phyloP scores from a whole-genome alignment of 2,797 vertebrate species.

The Selene dorsalis region DNA sequence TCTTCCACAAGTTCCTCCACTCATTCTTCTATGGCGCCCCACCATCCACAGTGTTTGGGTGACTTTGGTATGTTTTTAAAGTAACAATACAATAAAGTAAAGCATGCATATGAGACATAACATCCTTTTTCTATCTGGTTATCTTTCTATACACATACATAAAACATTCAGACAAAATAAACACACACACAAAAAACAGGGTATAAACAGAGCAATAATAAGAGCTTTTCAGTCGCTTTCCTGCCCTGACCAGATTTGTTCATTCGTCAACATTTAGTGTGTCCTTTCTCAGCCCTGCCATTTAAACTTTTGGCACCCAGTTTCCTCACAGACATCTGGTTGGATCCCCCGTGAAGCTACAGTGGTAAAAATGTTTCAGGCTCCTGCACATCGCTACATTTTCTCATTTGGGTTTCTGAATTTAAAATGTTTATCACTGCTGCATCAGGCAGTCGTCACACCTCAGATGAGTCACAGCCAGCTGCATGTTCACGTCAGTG shows the following conservation, averaged over 20 bases:
- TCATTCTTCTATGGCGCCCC: slow-evolving; percentile 11
- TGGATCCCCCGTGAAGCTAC: slow-evolving; percentile 26
- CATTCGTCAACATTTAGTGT: slow-evolving; percentile 25
- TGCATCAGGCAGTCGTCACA: slow-evolving; percentile 1
- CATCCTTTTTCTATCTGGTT: slow-evolving; percentile 38
- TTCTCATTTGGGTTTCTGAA: slow-evolving; percentile 22
- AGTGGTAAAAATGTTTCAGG: slow-evolving; percentile 31
- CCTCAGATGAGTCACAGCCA: slow-evolving; percentile 23
- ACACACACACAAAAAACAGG: background rate
- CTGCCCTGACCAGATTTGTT: slow-evolving; percentile 18
- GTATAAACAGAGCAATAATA: slow-evolving; percentile 27
- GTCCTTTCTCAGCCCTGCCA: background rate
- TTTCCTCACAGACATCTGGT: slow-evolving; percentile 26
- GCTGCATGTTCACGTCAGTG: slow-evolving; percentile 10
- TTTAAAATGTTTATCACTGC: slow-evolving; percentile 41
- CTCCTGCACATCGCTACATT: background rate
- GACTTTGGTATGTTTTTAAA: slow-evolving; percentile 25
- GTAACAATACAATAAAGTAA: slow-evolving; percentile 36
- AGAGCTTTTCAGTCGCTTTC: slow-evolving; percentile 37
- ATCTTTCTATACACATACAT: slow-evolving; percentile 19
- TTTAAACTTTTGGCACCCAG: slow-evolving; percentile 29
- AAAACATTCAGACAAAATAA: slow-evolving; percentile 35
- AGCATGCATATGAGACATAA: slow-evolving; percentile 47
- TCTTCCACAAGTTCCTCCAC: slow-evolving; percentile 38
- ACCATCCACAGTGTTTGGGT: slow-evolving; percentile 11